Percentiles rank a stretch among this genome's conserved stretches.
phyloP scores from a whole-genome alignment of 1,140 invertebrate genomes.

The Penaeus vannamei region DNA sequence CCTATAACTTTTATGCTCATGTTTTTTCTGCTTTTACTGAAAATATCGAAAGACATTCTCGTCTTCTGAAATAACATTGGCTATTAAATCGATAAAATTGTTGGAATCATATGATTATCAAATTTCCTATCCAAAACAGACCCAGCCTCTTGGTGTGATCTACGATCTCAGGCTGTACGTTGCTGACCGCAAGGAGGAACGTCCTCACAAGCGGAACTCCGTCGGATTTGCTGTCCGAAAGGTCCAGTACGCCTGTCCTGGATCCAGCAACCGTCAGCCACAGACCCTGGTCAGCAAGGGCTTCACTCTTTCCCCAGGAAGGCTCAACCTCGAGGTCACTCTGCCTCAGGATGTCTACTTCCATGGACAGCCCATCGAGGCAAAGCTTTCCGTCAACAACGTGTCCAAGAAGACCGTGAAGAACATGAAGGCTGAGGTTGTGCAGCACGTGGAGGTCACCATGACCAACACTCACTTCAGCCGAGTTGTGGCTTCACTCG shows the following conservation, averaged over 20 bases:
- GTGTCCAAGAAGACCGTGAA: constrained; percentile 90
- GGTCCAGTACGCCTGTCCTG: constrained; percentile 82
- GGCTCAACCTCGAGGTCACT: constrained; percentile 93
- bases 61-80: not conserved
- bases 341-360: constrained; percentile 97
- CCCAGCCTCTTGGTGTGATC: constrained; percentile 92
- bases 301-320: constrained; percentile 84
- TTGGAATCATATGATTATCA: too few species aligned
- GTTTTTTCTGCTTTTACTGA: not conserved
- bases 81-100: too few species aligned
- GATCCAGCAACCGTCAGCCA: constrained; percentile 82
- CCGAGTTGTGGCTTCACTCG: constrained; percentile 87
- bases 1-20: not conserved
- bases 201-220: constrained; percentile 88
- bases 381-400: constrained; percentile 87
- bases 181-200: constrained; percentile 85
- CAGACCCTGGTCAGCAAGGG: constrained; percentile 92
- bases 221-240: constrained; percentile 72
- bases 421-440: constrained; percentile 86
- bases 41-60: not conserved
- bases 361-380: constrained; percentile 92
- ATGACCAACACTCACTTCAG: constrained; percentile 94
- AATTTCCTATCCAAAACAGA: constrained; percentile 72
- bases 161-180: constrained; percentile 89
- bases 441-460: constrained; percentile 92